phyloP scores from a whole-genome alignment of 1,140 invertebrate species.

The Eupristina koningsbergeri region DNA sequence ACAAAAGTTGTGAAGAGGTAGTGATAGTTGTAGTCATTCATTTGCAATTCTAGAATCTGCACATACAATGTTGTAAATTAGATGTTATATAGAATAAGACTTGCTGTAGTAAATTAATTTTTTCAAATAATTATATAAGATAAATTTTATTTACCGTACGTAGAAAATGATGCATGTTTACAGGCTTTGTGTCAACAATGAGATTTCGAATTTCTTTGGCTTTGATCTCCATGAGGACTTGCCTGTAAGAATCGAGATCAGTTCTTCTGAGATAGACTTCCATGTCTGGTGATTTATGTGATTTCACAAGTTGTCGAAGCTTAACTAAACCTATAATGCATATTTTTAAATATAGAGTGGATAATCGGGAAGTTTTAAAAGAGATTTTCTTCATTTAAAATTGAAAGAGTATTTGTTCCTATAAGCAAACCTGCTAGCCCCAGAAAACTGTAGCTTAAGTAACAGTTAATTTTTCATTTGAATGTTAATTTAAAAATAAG shows the following conservation, averaged over 20 bases:
- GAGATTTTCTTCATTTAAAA: no score
- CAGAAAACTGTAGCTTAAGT: no score
- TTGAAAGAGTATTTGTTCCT: no score
- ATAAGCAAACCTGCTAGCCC: no score
- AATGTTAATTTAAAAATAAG: not conserved
- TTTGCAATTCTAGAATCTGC: conserved; percentile 78
- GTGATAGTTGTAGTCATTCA: conserved; percentile 82
- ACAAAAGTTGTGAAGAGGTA: conserved; percentile 82
- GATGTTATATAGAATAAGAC: no score
- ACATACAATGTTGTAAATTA: conserved; percentile 46
- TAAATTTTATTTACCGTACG: conserved; percentile 70
- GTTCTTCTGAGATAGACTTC: conserved; percentile 77
- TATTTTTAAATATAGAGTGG: not conserved
- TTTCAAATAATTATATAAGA: not conserved
- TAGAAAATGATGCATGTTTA: conserved; percentile 77
- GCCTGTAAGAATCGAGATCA: conserved; percentile 75
- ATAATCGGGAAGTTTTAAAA: not conserved
- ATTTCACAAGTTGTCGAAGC: conserved; percentile 73
- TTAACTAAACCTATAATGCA: conserved; percentile 76
- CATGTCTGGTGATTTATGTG: conserved; percentile 69
- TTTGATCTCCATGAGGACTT: conserved; percentile 77
- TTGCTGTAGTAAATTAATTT: no score
- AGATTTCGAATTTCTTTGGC: conserved; percentile 77
- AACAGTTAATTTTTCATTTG: no score
- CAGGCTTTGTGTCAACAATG: conserved; percentile 76